phyloP scores from a whole-genome alignment of 2,797 vertebrate genomes.

The Tachyglossus aculeatus region DNA sequence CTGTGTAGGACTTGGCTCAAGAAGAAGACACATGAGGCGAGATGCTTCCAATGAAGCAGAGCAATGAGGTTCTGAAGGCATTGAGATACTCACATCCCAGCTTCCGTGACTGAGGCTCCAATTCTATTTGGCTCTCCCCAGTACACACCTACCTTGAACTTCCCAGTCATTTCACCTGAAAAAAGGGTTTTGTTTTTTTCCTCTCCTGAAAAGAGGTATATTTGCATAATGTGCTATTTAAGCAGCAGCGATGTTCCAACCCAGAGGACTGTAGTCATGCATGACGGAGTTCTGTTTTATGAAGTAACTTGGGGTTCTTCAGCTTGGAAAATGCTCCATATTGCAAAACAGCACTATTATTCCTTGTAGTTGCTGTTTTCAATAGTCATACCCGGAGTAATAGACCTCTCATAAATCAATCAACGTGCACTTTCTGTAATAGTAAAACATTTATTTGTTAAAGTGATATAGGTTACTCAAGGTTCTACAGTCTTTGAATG shows the following conservation, averaged over 20 bases:
- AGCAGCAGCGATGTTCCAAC: not conserved
- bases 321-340: not conserved
- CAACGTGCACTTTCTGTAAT: slow-evolving; percentile 51
- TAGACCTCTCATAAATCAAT: slow-evolving; percentile 35
- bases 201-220: not conserved
- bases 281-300: not conserved
- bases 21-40: too few species aligned
- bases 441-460: slow-evolving; percentile 81
- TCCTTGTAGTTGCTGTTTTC: not conserved
- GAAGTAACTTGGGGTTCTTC: not conserved
- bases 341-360: not conserved
- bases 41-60: too few species aligned
- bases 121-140: too few species aligned
- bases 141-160: not conserved
- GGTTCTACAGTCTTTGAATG: slow-evolving; percentile 70
- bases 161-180: not conserved
- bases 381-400: slow-evolving; percentile 13
- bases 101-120: too few species aligned
- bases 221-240: not conserved
- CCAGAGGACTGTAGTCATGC: not conserved
- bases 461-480: slow-evolving; percentile 73
- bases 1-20: too few species aligned
- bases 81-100: too few species aligned
- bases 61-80: too few species aligned
- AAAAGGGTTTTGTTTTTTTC: not conserved